Evolutionary conservation across 2,888 invertebrate genomes (phyloP).

Genomic region (Schrankia costaestrigalis): DNA sequence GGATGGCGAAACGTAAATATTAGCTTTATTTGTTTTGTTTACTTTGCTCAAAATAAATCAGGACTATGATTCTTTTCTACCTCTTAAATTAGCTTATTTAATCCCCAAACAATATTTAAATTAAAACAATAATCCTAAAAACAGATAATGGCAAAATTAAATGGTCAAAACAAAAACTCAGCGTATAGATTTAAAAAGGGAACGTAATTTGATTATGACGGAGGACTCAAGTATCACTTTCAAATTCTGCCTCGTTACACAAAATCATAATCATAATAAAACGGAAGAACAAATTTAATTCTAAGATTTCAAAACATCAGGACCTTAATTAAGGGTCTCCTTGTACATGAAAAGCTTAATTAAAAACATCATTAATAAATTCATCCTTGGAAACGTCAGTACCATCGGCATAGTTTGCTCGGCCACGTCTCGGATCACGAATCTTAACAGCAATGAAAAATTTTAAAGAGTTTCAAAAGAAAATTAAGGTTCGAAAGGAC

Average conservation of each 20-base stretch:
- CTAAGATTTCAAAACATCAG: constrained; percentile 4
- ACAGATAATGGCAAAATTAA: not conserved
- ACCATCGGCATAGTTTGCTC: constrained; percentile 47
- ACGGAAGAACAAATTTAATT: constrained; percentile 4
- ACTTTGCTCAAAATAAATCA: no score
- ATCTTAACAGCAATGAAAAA: constrained; percentile 63
- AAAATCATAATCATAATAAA: not conserved
- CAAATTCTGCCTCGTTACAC: no score
- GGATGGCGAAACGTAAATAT: no score
- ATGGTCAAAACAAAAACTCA: not conserved
- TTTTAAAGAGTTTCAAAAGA: constrained; percentile 71
- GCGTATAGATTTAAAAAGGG: no score
- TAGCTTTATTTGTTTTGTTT: no score
- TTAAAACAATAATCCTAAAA: no score
- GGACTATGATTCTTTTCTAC: no score
- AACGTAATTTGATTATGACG: no score
- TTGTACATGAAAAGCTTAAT: constrained; percentile 15
- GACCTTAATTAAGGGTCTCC: constrained; percentile 10
- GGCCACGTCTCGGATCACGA: constrained; percentile 43
- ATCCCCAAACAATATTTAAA: no score
- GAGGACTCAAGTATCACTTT: no score
- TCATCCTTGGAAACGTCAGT: constrained; percentile 30
- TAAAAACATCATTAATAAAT: constrained; percentile 24
- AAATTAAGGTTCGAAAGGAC: constrained; percentile 61
- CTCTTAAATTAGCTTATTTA: no score